Base-by-base conservation (phyloP, 1,140 invertebrate genomes). In the Heliconius nattereri region DNA sequence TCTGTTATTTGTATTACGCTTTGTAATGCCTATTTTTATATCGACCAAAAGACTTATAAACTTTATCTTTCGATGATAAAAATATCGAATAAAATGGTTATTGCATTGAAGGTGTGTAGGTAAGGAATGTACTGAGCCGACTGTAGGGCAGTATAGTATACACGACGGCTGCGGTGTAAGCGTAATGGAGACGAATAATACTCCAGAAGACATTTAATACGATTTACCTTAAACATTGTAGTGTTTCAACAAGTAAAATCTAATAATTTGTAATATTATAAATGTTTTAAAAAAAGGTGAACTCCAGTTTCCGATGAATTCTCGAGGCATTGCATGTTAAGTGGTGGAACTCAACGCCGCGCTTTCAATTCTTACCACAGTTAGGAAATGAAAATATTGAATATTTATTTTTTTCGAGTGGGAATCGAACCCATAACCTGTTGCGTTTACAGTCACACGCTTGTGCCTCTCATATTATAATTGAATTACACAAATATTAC, bases 181-280 rank as follows among this genome's bases (percentile, higher is more conserved):
- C n/a, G 8, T 57, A 57, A 57, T 57, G 54, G 54, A 57, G 54
- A 57, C 54, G 54, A 57, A 23, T 57, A 23, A 57, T 57, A 20
- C 54, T 57, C 54, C 3, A 11, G 54, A 23, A n/a, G 7, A 57
- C 54, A 23, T 57, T 57, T 57, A 57, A 57, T 57, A 57, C 54
- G 54, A 57, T 57, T 57, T 57, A 57, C n/a, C 20, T 54, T 9
- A 57, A n/a, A 57, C n/a, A 57, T 57, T 57, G 54, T 57, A 57
- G 20, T 23, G 8, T 57, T n/a, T 57, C 20, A 23, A 23, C 54
- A 11, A 23, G 1, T 57, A 23, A 23, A 57, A 57, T 23, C 1
- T 57, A 57, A 57, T 23, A 23, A 3, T 23, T 23, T n/a, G 20
- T 23, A 2, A 45, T 45, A 11, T 11, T 45, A 45, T 5, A 45